These are phyloP conservation scores for Pitangus sulphuratus DNA, from an alignment of 2,797 vertebrate genomes.

Conservation along the genomic window DNA sequence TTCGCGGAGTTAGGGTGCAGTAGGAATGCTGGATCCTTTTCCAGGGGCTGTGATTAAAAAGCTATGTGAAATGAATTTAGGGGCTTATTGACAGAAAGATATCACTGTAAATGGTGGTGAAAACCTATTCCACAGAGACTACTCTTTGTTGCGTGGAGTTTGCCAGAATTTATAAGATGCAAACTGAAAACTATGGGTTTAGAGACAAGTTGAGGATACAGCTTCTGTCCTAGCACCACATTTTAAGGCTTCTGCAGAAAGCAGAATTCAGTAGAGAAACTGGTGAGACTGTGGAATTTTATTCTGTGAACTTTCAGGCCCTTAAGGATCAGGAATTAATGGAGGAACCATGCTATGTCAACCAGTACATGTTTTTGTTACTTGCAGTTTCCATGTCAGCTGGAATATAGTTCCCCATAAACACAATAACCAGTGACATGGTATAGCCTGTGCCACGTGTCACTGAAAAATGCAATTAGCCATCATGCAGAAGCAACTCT, in stretches of 20 bases:
- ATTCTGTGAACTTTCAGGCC: constrained; percentile 16
- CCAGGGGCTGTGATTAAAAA: constrained; percentile 38
- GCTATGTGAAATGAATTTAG: constrained; percentile 18
- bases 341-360: constrained; percentile 18
- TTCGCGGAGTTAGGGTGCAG: constrained; percentile 12
- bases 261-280: constrained; percentile 34
- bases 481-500: not conserved
- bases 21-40: constrained; percentile 20
- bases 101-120: constrained; percentile 19
- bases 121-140: constrained; percentile 24
- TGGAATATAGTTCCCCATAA: not conserved
- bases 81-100: constrained; percentile 38
- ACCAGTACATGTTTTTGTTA: not conserved
- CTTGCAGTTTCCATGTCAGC: constrained; percentile 13
- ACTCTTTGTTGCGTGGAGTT: not conserved
- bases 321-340: constrained; percentile 22
- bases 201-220: constrained; percentile 11
- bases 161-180: constrained; percentile 35
- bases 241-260: constrained; percentile 46
- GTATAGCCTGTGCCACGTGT: not conserved
- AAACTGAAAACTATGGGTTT: constrained; percentile 28
- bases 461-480: constrained; percentile 14
- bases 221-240: not conserved
- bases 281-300: constrained; percentile 37
- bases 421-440: not conserved